Evolutionary conservation across 2,797 vertebrate genomes (phyloP), one percentile per base, ranked within the genome.

Genomic region (Oophaga sylvatica): DNA sequence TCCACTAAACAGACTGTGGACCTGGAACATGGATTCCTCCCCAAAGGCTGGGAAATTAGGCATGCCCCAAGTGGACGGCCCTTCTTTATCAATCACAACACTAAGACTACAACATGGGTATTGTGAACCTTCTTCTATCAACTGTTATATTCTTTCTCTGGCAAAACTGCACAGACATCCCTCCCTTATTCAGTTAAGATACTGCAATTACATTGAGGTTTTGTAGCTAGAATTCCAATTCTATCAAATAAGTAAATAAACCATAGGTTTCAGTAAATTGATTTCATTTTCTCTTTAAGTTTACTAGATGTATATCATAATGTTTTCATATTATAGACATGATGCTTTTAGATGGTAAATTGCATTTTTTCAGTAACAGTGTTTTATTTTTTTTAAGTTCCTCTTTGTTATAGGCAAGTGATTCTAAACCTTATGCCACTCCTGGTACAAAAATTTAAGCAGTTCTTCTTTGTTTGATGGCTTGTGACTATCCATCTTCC

Each of bases 91-190:
- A 94, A 99, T 93, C 98, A 98, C 93, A 96, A 95, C 89, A 97
- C 96, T 80, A 98, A 97, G 94, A 97, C 95, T 11, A 99, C 97
- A 60, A 97, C 96, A 88, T 99, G 98, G 98, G 98, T 99, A 95
- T 76, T 79, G 75, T 75, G 45, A 22, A n/a, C n/a, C 45, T 56
- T 77, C 20, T 56, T 26, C 5, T 77, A 29, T 75, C 8, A 22
- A 15, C 48, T 41, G 13, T 48, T 12, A 5, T 29, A 15, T 26
- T n/a, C 63, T 29, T 15, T 59, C 15, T 15, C 57, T 17, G 57
- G 3, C 17, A 59, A 59, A 59, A 17, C 65, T 29, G 65, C n/a
- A 67, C n/a, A 29, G n/a, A 4, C n/a, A 29, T n/a, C 11, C n/a
- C 29, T 67, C 29, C 26, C 26, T 26, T 26, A 26, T 26, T 26